Base-by-base conservation (phyloP, 2,888 invertebrate genomes). In the Baronia brevicornis region DNA sequence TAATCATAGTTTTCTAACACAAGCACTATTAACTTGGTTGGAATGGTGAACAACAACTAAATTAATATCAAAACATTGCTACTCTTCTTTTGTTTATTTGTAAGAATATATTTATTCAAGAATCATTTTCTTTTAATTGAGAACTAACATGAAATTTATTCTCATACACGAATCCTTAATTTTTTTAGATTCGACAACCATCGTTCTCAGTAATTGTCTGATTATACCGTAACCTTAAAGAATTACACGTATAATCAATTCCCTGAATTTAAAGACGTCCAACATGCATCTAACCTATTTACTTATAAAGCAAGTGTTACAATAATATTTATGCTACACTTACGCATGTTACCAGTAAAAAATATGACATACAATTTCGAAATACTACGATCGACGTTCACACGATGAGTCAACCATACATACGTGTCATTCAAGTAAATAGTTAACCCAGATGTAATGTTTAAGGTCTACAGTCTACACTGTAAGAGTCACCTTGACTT, bases 361-460 rank as follows among this genome's bases (percentile, higher is more conserved):
- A 10, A 6, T 14, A 19, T 29, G 33, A 33, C 19, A 24, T 13
- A n/a, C 6, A 10, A 17, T 29, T 26, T 28, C 19, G 32, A 30
- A 33, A 28, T 15, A 26, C 27, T 35, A 11, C 17, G 5, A 19
- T 22, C 48, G 48, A 45, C 41, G 39, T 39, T 42, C 44, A 23
- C 33, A 18, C 38, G 32, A 45, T 57, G 54, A 50, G 38, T 46
- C 54, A 70, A 42, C 65, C 61, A 62, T 40, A 44, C 34, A 46
- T 50, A 51, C 56, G 61, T 62, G 59, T 54, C 51, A 51, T 48
- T 60, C 49, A 49, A 46, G 64, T 61, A 63, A 69, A 66, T 60
- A 65, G 54, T 48, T 67, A 70, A 69, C 72, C 70, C 58, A 70
- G 59, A 63, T 71, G 64, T 47, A 39, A 28, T 28, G 33, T 26